Evolutionary conservation across 1,140 invertebrate species (phyloP).

Genomic region (Cydia strobilella): DNA sequence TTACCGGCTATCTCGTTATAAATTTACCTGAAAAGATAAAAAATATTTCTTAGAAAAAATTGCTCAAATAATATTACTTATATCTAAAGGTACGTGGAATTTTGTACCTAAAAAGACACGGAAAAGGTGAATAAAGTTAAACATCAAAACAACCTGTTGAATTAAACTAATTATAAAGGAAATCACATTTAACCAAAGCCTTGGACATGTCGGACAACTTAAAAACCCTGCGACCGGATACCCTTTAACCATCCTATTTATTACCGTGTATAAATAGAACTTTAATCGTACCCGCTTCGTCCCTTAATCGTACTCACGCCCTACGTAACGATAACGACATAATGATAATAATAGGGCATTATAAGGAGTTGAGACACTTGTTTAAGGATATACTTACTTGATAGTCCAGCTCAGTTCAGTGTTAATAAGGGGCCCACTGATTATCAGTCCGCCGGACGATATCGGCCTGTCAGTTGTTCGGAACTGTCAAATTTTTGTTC

Average conservation of each 20-base stretch:
- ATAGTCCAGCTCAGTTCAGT: too few relatives aligned
- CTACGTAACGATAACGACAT: slow-evolving; percentile 20
- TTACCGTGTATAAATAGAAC: slow-evolving; percentile 17
- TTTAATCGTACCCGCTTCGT: slow-evolving; percentile 5
- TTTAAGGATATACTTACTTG: too few relatives aligned
- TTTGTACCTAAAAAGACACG: too few relatives aligned
- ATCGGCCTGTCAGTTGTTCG: too few relatives aligned
- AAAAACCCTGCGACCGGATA: neutral
- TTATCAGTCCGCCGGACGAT: too few relatives aligned
- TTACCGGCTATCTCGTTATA: neutral
- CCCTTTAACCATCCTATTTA: slow-evolving; percentile 14
- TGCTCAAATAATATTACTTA: neutral
- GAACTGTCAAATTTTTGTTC: too few relatives aligned
- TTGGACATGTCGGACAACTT: neutral
- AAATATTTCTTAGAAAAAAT: neutral
- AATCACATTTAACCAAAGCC: neutral
- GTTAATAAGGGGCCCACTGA: too few relatives aligned
- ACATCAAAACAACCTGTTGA: neutral
- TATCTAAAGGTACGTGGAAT: too few relatives aligned
- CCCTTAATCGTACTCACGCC: neutral
- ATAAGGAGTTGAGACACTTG: neutral
- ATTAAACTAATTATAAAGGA: neutral
- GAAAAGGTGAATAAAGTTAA: neutral
- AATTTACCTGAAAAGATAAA: slow-evolving; percentile 1
- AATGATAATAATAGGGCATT: slow-evolving; percentile 16